Percentiles rank a stretch among this genome's conserved stretches.
Evolutionary conservation across 1,140 invertebrate genomes (phyloP).

Genomic region (Eueides isabella): DNA sequence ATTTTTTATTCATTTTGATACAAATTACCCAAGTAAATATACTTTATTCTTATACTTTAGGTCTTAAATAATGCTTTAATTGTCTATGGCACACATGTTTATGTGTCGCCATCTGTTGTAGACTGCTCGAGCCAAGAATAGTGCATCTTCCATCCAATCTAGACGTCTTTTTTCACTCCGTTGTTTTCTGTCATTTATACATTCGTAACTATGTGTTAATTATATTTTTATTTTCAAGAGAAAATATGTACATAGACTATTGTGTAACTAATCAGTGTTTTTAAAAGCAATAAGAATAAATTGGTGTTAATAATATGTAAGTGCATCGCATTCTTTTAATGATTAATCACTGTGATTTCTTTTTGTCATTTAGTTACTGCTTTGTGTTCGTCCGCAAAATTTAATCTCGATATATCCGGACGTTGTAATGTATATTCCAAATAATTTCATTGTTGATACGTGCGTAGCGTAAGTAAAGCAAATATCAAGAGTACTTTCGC

Average conservation of each 20-base stretch:
- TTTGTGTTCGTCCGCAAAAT: constrained; percentile 37
- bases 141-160: constrained; percentile 65
- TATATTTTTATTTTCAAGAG: constrained; percentile 57
- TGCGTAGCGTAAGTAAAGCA: background rate
- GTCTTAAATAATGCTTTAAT: constrained; percentile 48
- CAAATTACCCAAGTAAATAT: no score
- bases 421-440: background rate
- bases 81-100: constrained; percentile 57
- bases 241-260: constrained; percentile 60
- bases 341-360: constrained; percentile 60
- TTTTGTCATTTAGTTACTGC: constrained; percentile 47
- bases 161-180: constrained; percentile 74
- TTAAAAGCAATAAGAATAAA: constrained; percentile 46
- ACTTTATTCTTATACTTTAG: constrained; percentile 29
- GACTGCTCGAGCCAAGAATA: constrained; percentile 50
- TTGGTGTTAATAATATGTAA: constrained; percentile 62
- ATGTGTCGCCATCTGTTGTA: constrained; percentile 61
- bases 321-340: constrained; percentile 59
- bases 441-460: background rate
- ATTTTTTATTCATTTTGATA: no score
- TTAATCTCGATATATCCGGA: constrained; percentile 37
- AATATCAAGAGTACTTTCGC: background rate
- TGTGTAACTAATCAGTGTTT: constrained; percentile 55
- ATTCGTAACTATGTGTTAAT: constrained; percentile 68
- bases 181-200: constrained; percentile 74